Evolutionary conservation across 2,797 vertebrate species (phyloP), one percentile per base, ranked within the genome.

Genomic region (Alouatta caraya): DNA sequence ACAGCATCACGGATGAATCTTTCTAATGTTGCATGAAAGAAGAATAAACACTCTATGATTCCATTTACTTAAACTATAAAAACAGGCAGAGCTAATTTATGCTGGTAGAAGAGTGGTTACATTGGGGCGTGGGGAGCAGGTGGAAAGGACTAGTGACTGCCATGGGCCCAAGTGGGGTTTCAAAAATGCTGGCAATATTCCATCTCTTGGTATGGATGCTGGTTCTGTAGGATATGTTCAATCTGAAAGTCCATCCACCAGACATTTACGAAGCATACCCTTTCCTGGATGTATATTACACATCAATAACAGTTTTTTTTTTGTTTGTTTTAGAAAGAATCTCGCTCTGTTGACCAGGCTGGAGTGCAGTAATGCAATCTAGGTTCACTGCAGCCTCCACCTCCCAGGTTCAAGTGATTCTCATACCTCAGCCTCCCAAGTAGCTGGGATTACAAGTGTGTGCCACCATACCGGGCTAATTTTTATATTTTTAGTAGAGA

Each of bases 61-160:
- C 57, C 24, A 9, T 26, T 19, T 78, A n/a, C 64, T 89, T 67
- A 57, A 57, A 44, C 8, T 15, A 61, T 30, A 75, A 37, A 72
- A n/a, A 26, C 26, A 24, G 37, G 55, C 64, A 13, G 21, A 1
- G 30, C 55, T 28, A 19, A 14, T 22, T 13, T 39, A 1, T 13
- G 73, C 80, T 28, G 6, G 61, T 8, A 87, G 30, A 30, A n/a
- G 1, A 2, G 5, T n/a, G 42, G 15, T n/a, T 55, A 39, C 46
- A 61, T 30, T 52, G 30, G 64, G 37, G 24, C 0, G 5, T 21
- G 0, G 11, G 4, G n/a, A 26, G 5, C 10, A 10, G 21, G 21
- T 72, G 42, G 14, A 10, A 26, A 28, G 39, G 44, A 39, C 5
- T 8, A 22, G 37, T 39, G 61, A 33, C 24, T 21, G 37, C 76